A percentile compares a stretch with the other conserved stretches of the same genome.
Conservation (phyloP, 2,113 vertebrate species). For the Hirundichthys speculiger region DNA sequence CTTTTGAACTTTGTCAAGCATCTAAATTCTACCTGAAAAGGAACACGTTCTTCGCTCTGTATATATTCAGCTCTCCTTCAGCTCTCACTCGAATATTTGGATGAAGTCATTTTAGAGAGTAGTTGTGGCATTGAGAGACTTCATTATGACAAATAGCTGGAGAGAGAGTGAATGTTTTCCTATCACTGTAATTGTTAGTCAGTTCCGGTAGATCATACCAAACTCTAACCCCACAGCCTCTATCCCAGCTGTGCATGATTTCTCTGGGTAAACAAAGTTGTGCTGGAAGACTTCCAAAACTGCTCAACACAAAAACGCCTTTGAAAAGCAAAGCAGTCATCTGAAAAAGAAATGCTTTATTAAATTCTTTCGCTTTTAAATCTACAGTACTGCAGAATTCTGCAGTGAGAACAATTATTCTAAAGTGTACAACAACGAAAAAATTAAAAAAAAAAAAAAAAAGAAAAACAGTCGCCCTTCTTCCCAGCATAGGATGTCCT, state of each 20-base stretch:
- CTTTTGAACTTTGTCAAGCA: not conserved
- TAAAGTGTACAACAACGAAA: too few species aligned
- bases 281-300: constrained; percentile 9
- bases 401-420: too few species aligned
- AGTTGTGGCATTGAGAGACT: not conserved
- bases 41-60: not conserved
- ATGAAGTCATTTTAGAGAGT: constrained; percentile 5
- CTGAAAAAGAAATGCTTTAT: too few species aligned
- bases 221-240: constrained; percentile 15
- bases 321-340: constrained; percentile 7
- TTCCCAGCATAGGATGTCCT: too few species aligned
- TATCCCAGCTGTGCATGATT: constrained; percentile 4
- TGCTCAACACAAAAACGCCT: not conserved
- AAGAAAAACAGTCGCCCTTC: too few species aligned
- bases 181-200: not conserved
- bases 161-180: not conserved
- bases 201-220: constrained; percentile 22
- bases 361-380: too few species aligned
- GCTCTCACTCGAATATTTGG: constrained; percentile 8
- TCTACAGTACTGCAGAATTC: too few species aligned
- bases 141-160: not conserved
- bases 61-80: not conserved
- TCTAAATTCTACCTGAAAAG: not conserved
- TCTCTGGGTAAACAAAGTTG: constrained; percentile 34
- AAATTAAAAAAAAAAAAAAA: too few species aligned